A percentile compares a stretch with the other conserved stretches of the same genome.
These are phyloP conservation scores for Drosophila nasuta DNA, from an alignment of 1,140 invertebrate species.

Conservation along the genomic window DNA sequence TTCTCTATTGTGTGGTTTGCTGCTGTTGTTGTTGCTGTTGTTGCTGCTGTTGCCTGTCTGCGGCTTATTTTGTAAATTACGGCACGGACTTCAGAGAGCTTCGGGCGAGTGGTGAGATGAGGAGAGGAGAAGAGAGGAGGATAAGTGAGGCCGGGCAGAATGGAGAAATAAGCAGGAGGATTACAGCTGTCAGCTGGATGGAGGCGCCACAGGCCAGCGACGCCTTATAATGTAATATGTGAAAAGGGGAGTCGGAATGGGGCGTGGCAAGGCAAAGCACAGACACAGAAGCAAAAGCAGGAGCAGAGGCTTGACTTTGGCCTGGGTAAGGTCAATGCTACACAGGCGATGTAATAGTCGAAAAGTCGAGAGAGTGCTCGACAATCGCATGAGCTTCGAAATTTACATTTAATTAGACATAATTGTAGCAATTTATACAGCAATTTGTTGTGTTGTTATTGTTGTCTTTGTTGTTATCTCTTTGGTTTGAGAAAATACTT, in stretches of 20 bases:
- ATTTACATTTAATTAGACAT: constrained; percentile 65
- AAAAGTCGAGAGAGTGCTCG: constrained; percentile 2
- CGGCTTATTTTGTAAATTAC: constrained; percentile 80
- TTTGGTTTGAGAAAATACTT: constrained; percentile 9
- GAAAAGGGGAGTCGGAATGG: no score
- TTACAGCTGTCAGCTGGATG: constrained; percentile 40
- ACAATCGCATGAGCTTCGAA: constrained; percentile 29
- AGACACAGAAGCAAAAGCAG: no score
- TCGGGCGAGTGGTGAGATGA: neutral
- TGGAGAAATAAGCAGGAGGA: constrained; percentile 37
- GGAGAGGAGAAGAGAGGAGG: neutral
- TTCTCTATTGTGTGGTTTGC: constrained; percentile 12
- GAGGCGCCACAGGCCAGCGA: constrained; percentile 5
- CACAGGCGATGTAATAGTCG: neutral
- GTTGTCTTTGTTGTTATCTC: neutral
- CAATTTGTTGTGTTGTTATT: constrained; percentile 35
- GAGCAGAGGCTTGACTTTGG: constrained; percentile 36
- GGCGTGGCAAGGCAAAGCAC: neutral
- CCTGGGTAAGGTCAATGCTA: constrained; percentile 45
- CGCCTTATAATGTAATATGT: constrained; percentile 31
- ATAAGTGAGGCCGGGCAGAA: constrained; percentile 22
- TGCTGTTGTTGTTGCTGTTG: constrained; percentile 12
- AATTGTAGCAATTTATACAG: constrained; percentile 57
- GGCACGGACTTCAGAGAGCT: constrained; percentile 32
- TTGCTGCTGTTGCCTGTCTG: constrained; percentile 56